These are phyloP conservation scores for Myotis lucifugus DNA, from an alignment of 2,113 vertebrate species.

Conservation along the genomic window DNA sequence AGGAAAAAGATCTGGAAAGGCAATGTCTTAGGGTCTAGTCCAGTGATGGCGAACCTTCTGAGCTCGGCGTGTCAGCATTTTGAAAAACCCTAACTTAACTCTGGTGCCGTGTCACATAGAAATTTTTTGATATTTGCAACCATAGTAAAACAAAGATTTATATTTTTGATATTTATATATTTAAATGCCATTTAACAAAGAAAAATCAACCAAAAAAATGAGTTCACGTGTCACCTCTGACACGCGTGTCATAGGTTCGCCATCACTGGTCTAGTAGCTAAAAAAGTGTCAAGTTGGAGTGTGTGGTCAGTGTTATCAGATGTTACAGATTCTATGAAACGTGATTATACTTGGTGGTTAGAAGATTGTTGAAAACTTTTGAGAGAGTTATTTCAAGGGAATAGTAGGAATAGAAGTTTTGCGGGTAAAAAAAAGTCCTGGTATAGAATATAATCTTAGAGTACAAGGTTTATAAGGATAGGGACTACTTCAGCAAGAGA, in stretches of 20 bases:
- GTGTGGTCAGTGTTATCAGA: neutral
- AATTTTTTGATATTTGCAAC: too few relatives aligned
- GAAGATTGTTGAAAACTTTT: neutral
- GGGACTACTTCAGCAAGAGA: neutral
- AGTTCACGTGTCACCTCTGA: too few relatives aligned
- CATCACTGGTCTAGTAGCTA: neutral
- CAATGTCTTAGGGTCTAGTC: neutral
- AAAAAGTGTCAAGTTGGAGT: neutral
- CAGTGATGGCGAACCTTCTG: too few relatives aligned
- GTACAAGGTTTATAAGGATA: neutral
- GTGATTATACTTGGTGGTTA: neutral
- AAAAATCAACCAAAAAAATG: too few relatives aligned
- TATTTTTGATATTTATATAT: too few relatives aligned
- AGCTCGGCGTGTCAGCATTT: too few relatives aligned
- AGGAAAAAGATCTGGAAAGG: neutral
- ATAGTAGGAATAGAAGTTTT: neutral
- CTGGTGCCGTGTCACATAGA: too few relatives aligned
- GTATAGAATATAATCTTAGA: neutral
- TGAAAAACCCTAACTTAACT: too few relatives aligned
- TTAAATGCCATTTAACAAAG: too few relatives aligned
- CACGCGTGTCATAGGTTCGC: too few relatives aligned
- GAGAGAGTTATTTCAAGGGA: neutral
- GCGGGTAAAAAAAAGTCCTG: neutral
- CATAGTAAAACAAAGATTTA: too few relatives aligned
- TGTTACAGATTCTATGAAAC: neutral